Evolutionary conservation across 35 echinoderm and acorn worm genomes (phyloP).

Genomic region (Amphiura filiformis): DNA sequence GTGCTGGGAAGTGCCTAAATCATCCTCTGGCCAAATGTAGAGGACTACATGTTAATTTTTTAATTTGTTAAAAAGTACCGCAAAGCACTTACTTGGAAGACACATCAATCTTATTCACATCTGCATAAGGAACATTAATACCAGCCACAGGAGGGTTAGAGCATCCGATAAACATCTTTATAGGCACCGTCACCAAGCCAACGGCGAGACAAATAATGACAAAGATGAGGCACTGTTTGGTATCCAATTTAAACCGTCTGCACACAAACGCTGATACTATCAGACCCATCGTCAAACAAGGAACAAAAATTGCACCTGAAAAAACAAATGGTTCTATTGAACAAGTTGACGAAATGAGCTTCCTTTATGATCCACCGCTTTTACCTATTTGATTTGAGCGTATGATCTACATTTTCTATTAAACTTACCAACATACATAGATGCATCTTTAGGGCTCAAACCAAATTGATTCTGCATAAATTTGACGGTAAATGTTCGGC

Average conservation of each 20-base stretch:
- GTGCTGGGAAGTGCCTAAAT: too few relatives aligned
- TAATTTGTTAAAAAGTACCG: too few relatives aligned
- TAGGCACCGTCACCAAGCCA: background rate
- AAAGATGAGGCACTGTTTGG: background rate
- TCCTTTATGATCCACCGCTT: too few relatives aligned
- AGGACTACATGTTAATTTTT: too few relatives aligned
- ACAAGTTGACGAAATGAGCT: too few relatives aligned
- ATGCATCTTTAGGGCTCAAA: background rate
- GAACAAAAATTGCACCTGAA: background rate
- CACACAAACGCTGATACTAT: background rate
- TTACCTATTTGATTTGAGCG: too few relatives aligned
- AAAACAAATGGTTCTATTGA: too few relatives aligned
- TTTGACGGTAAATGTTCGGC: background rate
- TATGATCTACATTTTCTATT: too few relatives aligned
- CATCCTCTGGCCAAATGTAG: too few relatives aligned
- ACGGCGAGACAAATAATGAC: background rate
- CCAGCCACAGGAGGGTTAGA: background rate
- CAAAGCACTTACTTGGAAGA: too few relatives aligned
- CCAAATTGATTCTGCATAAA: background rate
- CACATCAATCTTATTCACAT: too few relatives aligned
- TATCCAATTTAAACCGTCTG: background rate
- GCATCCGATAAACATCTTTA: background rate
- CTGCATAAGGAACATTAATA: background rate
- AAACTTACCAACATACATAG: background rate
- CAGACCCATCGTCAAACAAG: background rate